Percentiles rank a stretch among this genome's conserved stretches.
Evolutionary conservation across 2,888 invertebrate species (phyloP).

Genomic region (Lasioglossum marginatum): DNA sequence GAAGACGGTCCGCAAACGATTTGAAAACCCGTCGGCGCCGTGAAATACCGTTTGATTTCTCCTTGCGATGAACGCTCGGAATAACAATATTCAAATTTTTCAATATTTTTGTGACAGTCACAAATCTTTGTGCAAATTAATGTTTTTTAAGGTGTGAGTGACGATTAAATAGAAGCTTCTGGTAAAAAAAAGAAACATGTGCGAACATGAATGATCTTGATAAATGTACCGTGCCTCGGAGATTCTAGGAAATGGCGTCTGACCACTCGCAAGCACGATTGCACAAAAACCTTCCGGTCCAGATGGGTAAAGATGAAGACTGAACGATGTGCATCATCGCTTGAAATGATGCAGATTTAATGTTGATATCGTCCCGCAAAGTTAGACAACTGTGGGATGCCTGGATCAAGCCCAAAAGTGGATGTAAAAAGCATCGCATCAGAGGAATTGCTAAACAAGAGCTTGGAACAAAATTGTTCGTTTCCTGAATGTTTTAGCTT

Average conservation of each 20-base stretch:
- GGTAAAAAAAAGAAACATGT: background rate
- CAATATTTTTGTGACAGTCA: too few species aligned
- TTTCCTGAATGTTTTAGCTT: background rate
- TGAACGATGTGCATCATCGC: slow-evolving; percentile 23
- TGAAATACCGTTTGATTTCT: background rate
- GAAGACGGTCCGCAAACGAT: background rate
- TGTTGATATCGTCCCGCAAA: slow-evolving; percentile 23
- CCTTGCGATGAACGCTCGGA: background rate
- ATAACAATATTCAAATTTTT: background rate
- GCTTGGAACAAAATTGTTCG: background rate
- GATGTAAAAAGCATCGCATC: background rate
- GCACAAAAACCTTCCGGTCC: slow-evolving; percentile 6
- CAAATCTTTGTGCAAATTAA: background rate
- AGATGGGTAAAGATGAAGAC: slow-evolving; percentile 5
- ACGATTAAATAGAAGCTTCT: background rate
- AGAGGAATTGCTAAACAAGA: background rate
- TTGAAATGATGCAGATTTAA: slow-evolving; percentile 45
- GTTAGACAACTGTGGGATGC: background rate
- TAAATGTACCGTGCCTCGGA: background rate
- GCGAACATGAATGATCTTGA: background rate
- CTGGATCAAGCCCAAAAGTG: slow-evolving; percentile 16
- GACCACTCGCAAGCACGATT: slow-evolving; percentile 25
- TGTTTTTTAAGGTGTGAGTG: background rate
- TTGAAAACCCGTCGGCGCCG: background rate
- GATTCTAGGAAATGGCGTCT: slow-evolving; percentile 21